A percentile compares a stretch with the other conserved stretches of the same genome.
Conservation (phyloP, 2,888 invertebrate genomes). For the Criorhina ranunculi region DNA sequence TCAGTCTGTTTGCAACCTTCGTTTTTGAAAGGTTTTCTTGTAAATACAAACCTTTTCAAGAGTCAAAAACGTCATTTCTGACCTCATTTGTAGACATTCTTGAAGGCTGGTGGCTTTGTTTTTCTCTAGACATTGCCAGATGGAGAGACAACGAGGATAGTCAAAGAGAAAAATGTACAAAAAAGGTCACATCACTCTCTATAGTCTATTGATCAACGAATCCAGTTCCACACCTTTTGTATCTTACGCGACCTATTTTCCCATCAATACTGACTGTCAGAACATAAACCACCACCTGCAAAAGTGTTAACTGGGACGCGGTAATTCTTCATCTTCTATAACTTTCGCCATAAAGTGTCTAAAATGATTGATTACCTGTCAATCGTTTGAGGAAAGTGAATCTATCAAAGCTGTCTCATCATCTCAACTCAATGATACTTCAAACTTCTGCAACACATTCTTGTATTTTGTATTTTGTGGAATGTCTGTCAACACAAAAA, state of each 20-base stretch:
- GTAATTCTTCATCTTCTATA: slow-evolving; percentile 1
- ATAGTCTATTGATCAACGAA: background rate
- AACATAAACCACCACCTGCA: background rate
- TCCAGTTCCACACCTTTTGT: background rate
- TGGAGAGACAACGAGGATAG: too few species aligned
- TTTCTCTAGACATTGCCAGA: too few species aligned
- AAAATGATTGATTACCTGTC: slow-evolving; percentile 50
- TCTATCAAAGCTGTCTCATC: background rate
- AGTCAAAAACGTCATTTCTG: too few species aligned
- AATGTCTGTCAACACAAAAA: slow-evolving; percentile 5
- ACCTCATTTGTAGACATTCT: too few species aligned
- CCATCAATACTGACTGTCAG: background rate
- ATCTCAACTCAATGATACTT: background rate
- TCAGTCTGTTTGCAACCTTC: too few species aligned
- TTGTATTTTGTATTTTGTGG: background rate
- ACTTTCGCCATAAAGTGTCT: slow-evolving; percentile 44
- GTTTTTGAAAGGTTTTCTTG: too few species aligned
- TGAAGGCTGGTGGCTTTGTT: too few species aligned
- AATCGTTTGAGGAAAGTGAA: slow-evolving; percentile 35
- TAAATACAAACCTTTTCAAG: too few species aligned
- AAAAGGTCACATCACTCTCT: too few species aligned
- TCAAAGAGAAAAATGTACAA: too few species aligned
- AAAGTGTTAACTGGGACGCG: slow-evolving; percentile 16
- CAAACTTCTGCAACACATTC: background rate
- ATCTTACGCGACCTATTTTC: too few species aligned